Percentiles rank a stretch among this genome's conserved stretches.
phyloP scores from a whole-genome alignment of 92 coral and sea anemone genomes.

The Montipora capitata region DNA sequence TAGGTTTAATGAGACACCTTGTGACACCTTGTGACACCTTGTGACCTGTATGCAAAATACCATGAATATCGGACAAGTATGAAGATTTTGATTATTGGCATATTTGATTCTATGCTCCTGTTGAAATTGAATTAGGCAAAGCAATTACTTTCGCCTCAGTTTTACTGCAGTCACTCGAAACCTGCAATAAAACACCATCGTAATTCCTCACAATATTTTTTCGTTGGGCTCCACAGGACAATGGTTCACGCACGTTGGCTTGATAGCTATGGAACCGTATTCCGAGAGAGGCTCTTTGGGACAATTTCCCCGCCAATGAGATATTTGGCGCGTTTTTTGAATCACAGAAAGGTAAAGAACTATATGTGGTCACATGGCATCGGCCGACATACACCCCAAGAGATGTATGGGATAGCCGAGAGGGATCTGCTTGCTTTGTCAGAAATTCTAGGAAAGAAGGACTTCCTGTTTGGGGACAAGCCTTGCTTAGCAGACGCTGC shows the following conservation, averaged over 20 bases:
- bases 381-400: slow-evolving; percentile 80
- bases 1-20: too few relatives aligned
- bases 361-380: slow-evolving; percentile 78
- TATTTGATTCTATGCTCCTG: too few relatives aligned
- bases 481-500: slow-evolving; percentile 81
- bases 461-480: slow-evolving; percentile 77
- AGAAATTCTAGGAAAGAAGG: slow-evolving; percentile 68
- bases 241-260: slow-evolving; percentile 75
- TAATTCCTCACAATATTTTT: too few relatives aligned
- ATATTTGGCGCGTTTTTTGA: slow-evolving; percentile 11
- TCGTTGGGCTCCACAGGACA: slow-evolving; percentile 58
- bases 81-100: too few relatives aligned
- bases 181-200: too few relatives aligned
- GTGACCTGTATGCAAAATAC: too few relatives aligned
- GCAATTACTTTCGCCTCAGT: too few relatives aligned
- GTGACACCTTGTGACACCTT: too few relatives aligned
- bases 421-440: slow-evolving; percentile 77
- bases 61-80: too few relatives aligned
- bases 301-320: slow-evolving; percentile 37
- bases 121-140: too few relatives aligned
- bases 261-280: slow-evolving; percentile 35
- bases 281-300: slow-evolving; percentile 42
- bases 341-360: slow-evolving; percentile 13
- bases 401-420: slow-evolving; percentile 73
- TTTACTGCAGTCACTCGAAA: too few relatives aligned